These are phyloP conservation scores for Caenorhabditis japonica DNA, from an alignment of 2,888 invertebrate genomes.

Conservation along the genomic window DNA sequence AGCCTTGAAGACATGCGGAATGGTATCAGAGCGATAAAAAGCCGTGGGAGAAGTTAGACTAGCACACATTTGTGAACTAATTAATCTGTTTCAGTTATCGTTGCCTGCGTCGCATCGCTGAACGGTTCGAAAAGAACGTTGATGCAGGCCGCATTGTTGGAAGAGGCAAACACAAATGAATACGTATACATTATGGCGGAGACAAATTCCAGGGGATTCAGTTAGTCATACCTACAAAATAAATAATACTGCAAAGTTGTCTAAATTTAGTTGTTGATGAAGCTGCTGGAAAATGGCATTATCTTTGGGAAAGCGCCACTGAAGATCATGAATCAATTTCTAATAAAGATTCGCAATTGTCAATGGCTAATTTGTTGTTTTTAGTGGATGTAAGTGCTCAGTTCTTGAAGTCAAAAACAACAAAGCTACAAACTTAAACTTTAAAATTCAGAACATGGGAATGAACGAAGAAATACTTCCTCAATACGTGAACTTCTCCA, in stretches of 20 bases:
- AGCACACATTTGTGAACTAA: too few species aligned
- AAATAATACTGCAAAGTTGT: neutral
- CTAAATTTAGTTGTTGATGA: slow-evolving; percentile 42
- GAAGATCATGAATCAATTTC: slow-evolving; percentile 1
- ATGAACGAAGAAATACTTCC: slow-evolving; percentile 38
- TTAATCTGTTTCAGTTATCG: slow-evolving; percentile 40
- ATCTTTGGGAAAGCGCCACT: slow-evolving; percentile 30
- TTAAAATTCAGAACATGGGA: slow-evolving; percentile 56
- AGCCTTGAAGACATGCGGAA: slow-evolving; percentile 14
- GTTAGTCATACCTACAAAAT: slow-evolving; percentile 1
- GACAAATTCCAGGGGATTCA: slow-evolving; percentile 46
- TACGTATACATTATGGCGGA: slow-evolving; percentile 61
- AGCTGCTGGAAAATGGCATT: slow-evolving; percentile 26
- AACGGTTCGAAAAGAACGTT: slow-evolving; percentile 39
- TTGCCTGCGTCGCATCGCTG: slow-evolving; percentile 41
- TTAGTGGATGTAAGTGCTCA: slow-evolving; percentile 33
- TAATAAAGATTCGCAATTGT: slow-evolving; percentile 10
- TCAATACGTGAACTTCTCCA: slow-evolving; percentile 56
- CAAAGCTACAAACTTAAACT: neutral
- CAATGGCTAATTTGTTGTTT: slow-evolving; percentile 30
- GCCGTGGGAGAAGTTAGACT: slow-evolving; percentile 34
- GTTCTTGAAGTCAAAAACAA: neutral
- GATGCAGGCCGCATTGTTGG: slow-evolving; percentile 55
- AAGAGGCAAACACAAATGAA: slow-evolving; percentile 51
- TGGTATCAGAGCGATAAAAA: slow-evolving; percentile 21